Evolutionary conservation across 2,888 invertebrate species (phyloP), one percentile per base, ranked within the genome.

Genomic region (Sarcophaga caerulescens): DNA sequence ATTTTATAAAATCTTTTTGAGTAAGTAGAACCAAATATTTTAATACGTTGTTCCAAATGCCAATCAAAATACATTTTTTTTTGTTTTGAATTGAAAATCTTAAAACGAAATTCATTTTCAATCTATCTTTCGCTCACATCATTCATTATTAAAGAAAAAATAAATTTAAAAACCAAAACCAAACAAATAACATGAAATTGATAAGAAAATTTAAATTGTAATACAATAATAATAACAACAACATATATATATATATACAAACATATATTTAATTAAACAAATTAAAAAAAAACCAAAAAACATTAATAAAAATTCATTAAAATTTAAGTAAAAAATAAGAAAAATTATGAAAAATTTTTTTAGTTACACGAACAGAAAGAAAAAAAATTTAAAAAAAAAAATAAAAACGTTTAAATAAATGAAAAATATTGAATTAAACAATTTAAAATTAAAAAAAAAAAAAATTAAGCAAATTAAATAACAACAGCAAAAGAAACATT

Each of bases 351-450:
- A 35, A 57, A 52, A 57, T 60, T 79, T 86, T 66, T 84, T 84
- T 77, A 84, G 81, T 88, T 88, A 83, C 76, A 81, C 74, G 62
- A 79, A 75, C 63, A 47, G 70, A 35, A 35, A 35, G 35, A 19
- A 66, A 70, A 52, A 23, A 83, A 65, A 65, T 47, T 52, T 0
- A 69, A 4, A 76, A 68, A 35, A 63, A 35, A 35, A 35, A 35
- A 35, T 2, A 35, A 35, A 35, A 69, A 59, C 68, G 47, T 81
- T 81, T 81, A 74, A 85, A 52, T 52, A 52, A 52, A 52, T 35
- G 35, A 52, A 25, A 77, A 62, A 77, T 81, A 85, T 74, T 63
- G 59, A 74, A 82, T 68, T 77, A 76, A 66, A 85, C 71, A 85
- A 68, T 76, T 74, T 62, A 78, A 78, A 17, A 66, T 73, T 25